Base-by-base conservation (phyloP, 2,113 vertebrate species). In the Colistium nudipinnis region DNA sequence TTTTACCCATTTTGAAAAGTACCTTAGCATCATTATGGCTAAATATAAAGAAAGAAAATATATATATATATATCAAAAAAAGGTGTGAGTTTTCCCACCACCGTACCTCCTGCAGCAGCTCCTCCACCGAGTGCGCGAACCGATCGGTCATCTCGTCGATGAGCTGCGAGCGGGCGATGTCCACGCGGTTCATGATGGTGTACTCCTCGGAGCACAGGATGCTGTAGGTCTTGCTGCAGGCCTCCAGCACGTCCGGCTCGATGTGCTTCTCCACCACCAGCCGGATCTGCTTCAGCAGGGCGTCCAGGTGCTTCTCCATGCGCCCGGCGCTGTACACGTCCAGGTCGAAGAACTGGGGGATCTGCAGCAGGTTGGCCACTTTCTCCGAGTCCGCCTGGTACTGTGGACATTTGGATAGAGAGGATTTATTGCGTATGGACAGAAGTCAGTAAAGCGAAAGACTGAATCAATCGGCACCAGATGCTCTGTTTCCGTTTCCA, bases 261-360 rank as follows among this genome's bases (percentile, higher is more conserved):
- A 97, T 95, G 6, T 99, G 98, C 87, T 99, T 99, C 78, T 99
- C 98, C 91, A 99, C 98, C 82, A 99, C 98, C 85, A 98, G 95
- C 35, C 96, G 95, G 49, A 98, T 99, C 89, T 99, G 98, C 87
- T 99, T 99, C 90, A 99, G 91, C 87, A 99, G 88, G 67, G 94
- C 95, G 65, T 99, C 98, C 79, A 99, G 88, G 92, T 99, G 98
- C 95, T 99, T 99, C 88, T 99, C 98, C 97, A 99, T 98, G 79
- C 98, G 94, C 63, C 97, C 98, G 0, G 97, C 97, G 80, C 97
- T 99, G 85, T 99, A 99, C 83, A 99, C 96, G 77, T 99, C 97
- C 87, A 99, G 93, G 89, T 99, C 98, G 77, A 99, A 99, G 90
- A 90, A 99, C 83, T 96, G 96, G 53, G 98, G 98, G 84, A 99